Conservation (phyloP, 2,888 invertebrate genomes). For the Gandaritis pyraliata region DNA sequence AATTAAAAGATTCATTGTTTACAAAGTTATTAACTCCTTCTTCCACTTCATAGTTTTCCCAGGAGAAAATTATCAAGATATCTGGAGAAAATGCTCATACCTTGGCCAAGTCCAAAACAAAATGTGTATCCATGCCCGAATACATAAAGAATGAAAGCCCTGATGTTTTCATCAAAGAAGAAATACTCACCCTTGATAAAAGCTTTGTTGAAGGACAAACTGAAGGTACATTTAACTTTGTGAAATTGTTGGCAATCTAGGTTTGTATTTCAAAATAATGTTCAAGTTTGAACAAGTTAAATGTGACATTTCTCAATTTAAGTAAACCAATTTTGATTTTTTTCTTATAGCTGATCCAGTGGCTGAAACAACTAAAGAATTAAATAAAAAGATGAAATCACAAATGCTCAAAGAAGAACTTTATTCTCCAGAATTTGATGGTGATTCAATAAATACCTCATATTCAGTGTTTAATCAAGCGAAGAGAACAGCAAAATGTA, state of each 20-base stretch:
- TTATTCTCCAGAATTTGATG: constrained; percentile 11
- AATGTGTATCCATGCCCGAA: constrained; percentile 17
- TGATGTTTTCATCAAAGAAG: constrained; percentile 21
- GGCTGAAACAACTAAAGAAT: constrained; percentile 8
- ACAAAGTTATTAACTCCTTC: neutral
- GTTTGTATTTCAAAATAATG: neutral
- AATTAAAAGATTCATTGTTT: neutral
- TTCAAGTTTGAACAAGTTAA: no score
- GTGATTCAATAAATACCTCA: neutral
- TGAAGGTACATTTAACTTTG: constrained; percentile 1
- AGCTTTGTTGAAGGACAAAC: constrained; percentile 4
- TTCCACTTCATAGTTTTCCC: constrained; percentile 10
- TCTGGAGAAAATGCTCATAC: neutral
- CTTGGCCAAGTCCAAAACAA: constrained; percentile 12
- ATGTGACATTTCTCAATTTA: no score
- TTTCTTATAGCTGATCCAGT: constrained; percentile 7
- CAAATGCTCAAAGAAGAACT: constrained; percentile 21
- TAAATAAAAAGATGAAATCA: constrained; percentile 3
- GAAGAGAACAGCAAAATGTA: neutral
- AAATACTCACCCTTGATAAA: neutral
- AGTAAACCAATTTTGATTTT: neutral
- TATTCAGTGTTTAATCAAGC: neutral
- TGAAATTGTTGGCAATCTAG: neutral
- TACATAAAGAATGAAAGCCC: constrained; percentile 20
- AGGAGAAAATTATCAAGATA: constrained; percentile 5